These are phyloP conservation scores for Amniataba percoides DNA, from an alignment of 2,797 vertebrate genomes.

Conservation along the genomic window DNA sequence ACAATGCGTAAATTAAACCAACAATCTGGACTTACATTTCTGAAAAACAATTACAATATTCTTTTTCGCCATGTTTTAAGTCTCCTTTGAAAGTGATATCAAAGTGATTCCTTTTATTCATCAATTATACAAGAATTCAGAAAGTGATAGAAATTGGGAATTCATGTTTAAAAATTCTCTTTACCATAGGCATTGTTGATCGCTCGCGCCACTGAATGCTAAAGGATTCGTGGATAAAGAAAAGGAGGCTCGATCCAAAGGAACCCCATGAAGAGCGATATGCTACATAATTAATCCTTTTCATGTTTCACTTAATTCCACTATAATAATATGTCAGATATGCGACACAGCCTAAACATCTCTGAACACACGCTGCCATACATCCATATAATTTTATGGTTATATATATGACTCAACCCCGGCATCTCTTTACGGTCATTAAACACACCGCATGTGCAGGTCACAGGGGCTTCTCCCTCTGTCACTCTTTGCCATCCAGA, in stretches of 20 bases:
- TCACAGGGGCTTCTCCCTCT: slow-evolving; percentile 70
- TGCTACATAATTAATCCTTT: slow-evolving; percentile 22
- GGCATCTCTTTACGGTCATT: slow-evolving; percentile 73
- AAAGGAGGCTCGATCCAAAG: neutral
- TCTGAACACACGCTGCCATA: slow-evolving; percentile 25
- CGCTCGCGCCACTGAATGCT: neutral
- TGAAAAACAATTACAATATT: neutral
- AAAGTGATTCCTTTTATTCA: slow-evolving; percentile 23
- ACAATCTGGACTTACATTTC: neutral
- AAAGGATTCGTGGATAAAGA: slow-evolving; percentile 5
- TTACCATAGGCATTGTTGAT: slow-evolving; percentile 16
- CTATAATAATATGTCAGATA: slow-evolving; percentile 26
- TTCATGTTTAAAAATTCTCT: slow-evolving; percentile 25
- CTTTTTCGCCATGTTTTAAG: slow-evolving; percentile 16
- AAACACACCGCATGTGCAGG: slow-evolving; percentile 64
- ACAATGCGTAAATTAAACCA: neutral
- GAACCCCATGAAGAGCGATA: slow-evolving; percentile 6
- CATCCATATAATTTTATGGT: slow-evolving; percentile 57
- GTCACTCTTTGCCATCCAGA: slow-evolving; percentile 75
- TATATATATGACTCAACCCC: slow-evolving; percentile 58
- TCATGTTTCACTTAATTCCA: slow-evolving; percentile 24
- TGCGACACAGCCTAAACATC: slow-evolving; percentile 25
- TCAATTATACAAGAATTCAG: slow-evolving; percentile 15
- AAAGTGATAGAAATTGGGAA: slow-evolving; percentile 9
- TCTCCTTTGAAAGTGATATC: slow-evolving; percentile 29